Conservation (phyloP, 2,797 vertebrate species). For the Sebastolobus altivelis region DNA sequence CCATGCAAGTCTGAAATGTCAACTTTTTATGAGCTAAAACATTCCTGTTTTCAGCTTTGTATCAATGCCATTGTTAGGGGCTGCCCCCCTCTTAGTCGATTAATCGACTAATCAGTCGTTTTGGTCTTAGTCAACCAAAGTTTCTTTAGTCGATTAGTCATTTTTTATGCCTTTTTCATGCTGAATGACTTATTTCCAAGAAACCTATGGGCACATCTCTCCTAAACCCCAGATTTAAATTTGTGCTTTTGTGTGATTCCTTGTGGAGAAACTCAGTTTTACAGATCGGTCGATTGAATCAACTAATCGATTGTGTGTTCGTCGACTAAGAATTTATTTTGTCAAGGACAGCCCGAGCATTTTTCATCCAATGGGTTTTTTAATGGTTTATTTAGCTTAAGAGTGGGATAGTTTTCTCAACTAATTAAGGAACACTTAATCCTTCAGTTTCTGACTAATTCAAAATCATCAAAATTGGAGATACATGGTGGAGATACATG, state of each 20-base stretch:
- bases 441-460: background rate
- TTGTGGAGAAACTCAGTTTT: no score
- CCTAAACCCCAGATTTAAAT: no score
- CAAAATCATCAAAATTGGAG: background rate
- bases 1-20: background rate
- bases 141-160: rapidly evolving
- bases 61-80: background rate
- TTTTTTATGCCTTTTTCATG: background rate
- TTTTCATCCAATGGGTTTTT: background rate
- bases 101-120: no score
- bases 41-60: background rate
- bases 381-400: background rate
- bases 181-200: background rate
- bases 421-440: background rate
- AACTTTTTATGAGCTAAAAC: background rate
- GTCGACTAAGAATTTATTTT: no score
- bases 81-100: no score
- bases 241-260: no score
- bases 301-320: no score
- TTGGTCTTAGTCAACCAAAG: no score
- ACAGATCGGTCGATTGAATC: no score
- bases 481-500: rapidly evolving
- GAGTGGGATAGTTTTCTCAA: background rate
- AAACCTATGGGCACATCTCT: no score
- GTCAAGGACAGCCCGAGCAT: background rate